A percentile compares a stretch with the other conserved stretches of the same genome.
Conservation (phyloP, 1,140 invertebrate species). For the Drosophila lini region DNA sequence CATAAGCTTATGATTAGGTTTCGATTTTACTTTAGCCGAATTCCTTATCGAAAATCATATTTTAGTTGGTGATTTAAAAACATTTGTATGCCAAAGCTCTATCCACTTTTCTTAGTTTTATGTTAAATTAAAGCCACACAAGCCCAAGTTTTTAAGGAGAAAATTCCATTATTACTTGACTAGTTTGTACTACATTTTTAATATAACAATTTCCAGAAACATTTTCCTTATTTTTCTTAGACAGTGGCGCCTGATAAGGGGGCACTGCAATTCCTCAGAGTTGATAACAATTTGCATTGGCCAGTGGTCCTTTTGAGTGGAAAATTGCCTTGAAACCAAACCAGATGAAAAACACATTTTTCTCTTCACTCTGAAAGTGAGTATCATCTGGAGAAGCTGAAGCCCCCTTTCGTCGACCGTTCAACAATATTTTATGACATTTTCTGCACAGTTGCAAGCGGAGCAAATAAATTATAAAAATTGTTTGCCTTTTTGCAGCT, state of each 20-base stretch:
- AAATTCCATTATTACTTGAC: slow-evolving; percentile 31
- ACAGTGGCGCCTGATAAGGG: neutral
- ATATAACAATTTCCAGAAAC: slow-evolving; percentile 44
- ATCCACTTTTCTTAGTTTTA: too few relatives aligned
- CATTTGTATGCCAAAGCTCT: neutral
- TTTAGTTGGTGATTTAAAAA: neutral
- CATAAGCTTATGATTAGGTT: neutral
- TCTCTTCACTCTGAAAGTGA: neutral
- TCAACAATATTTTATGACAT: slow-evolving; percentile 27
- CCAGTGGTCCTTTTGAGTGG: slow-evolving; percentile 8
- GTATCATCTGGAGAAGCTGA: slow-evolving; percentile 13
- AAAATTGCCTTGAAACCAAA: neutral
- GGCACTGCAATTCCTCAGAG: neutral
- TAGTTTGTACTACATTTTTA: slow-evolving; percentile 54
- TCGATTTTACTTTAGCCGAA: neutral
- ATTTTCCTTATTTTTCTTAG: neutral
- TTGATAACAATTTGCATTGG: slow-evolving; percentile 20
- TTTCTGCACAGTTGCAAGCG: slow-evolving; percentile 43
- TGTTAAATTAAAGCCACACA: neutral
- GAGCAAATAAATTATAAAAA: slow-evolving; percentile 62
- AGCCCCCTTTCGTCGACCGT: slow-evolving; percentile 2
- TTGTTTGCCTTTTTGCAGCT: slow-evolving; percentile 45
- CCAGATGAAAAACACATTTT: slow-evolving; percentile 1
- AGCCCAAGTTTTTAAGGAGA: neutral
- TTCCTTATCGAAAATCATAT: too few relatives aligned